Evolutionary conservation across 2,797 vertebrate species (phyloP).

Genomic region (Chelonia mydas): DNA sequence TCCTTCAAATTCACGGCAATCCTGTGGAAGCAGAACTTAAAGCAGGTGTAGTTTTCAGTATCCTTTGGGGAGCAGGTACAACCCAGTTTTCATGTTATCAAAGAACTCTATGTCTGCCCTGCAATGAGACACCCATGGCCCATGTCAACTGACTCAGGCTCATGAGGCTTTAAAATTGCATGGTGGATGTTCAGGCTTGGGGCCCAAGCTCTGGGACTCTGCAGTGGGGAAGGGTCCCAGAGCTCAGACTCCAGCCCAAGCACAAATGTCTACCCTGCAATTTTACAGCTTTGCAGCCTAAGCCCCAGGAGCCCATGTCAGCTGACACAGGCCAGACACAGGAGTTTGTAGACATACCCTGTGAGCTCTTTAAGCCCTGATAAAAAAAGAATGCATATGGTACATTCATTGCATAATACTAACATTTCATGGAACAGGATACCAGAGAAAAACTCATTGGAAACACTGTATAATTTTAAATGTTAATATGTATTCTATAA

Average conservation of each 20-base stretch:
- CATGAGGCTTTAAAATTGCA: neutral
- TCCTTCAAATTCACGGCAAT: neutral
- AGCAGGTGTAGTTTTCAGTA: neutral
- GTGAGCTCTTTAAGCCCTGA: constrained; percentile 5
- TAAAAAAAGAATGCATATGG: neutral
- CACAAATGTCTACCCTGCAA: neutral
- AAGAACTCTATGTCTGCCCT: neutral
- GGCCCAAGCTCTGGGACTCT: neutral
- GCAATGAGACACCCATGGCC: neutral
- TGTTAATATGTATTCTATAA: constrained; percentile 40
- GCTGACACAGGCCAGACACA: neutral
- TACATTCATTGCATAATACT: constrained; percentile 20
- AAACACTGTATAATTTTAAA: constrained; percentile 38
- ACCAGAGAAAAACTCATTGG: constrained; percentile 25
- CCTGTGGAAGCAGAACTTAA: neutral
- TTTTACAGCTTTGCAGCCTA: neutral
- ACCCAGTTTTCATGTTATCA: neutral
- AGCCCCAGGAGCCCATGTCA: neutral
- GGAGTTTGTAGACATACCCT: neutral
- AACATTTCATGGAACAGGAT: neutral
- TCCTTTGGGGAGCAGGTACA: neutral
- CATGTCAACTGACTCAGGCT: neutral
- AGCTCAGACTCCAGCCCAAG: neutral
- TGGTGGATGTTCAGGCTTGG: neutral
- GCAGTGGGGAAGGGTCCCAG: neutral